Evolutionary conservation across 2,113 vertebrate genomes (phyloP).

Genomic region (Amphiprion percula): DNA sequence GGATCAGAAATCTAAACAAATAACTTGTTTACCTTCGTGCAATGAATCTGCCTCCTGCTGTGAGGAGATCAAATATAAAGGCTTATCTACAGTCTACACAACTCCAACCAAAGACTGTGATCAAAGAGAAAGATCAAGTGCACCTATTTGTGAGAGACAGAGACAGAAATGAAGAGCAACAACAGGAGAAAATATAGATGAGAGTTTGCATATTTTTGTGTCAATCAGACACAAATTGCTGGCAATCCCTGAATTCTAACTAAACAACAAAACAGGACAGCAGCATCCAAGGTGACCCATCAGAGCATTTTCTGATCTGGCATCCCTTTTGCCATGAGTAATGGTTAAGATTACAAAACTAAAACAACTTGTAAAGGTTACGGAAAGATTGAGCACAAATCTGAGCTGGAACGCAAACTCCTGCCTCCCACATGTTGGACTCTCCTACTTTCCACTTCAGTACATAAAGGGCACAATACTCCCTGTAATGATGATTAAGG

Average conservation of each 20-base stretch:
- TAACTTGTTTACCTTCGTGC: slow-evolving; percentile 32
- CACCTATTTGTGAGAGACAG: neutral
- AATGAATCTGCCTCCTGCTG: neutral
- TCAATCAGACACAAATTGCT: neutral
- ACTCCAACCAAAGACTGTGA: neutral
- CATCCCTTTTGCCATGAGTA: neutral
- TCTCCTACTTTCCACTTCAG: slow-evolving; percentile 13
- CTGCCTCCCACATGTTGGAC: slow-evolving; percentile 25
- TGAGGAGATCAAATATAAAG: slow-evolving; percentile 6
- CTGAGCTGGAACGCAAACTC: slow-evolving; percentile 10
- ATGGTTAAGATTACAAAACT: neutral
- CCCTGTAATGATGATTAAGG: neutral
- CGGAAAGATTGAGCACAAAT: slow-evolving; percentile 2
- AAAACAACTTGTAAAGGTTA: neutral
- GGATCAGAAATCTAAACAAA: neutral
- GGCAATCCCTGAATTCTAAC: neutral
- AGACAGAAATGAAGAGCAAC: neutral
- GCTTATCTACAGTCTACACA: neutral
- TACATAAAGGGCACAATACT: slow-evolving; percentile 10
- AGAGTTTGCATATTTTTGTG: neutral
- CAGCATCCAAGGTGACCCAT: neutral
- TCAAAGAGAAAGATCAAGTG: slow-evolving; percentile 21
- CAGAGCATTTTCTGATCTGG: neutral
- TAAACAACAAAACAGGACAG: slow-evolving; percentile 1
- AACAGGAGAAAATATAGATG: too few relatives aligned